Percentiles rank a stretch among this genome's conserved stretches.
Conservation (phyloP, 2,888 invertebrate genomes). For the Chymomyza amoena region DNA sequence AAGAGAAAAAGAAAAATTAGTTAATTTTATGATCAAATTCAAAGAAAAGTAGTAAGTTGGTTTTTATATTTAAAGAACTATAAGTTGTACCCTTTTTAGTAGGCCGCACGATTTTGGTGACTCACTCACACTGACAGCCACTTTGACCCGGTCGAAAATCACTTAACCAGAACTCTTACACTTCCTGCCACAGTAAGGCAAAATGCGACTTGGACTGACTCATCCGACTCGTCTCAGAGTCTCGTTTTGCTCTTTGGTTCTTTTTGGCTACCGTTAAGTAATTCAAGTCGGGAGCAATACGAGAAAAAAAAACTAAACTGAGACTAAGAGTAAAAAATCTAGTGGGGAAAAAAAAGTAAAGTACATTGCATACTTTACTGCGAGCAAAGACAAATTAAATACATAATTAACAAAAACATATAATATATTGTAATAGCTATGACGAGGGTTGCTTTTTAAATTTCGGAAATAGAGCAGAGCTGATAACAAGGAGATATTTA, state of each 20-base stretch:
- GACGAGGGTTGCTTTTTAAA: not conserved
- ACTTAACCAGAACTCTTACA: conserved; percentile 33
- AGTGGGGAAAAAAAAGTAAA: not conserved
- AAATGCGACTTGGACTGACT: not conserved
- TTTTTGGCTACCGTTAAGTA: conserved; percentile 8
- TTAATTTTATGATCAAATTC: not conserved
- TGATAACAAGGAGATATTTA: too few relatives aligned
- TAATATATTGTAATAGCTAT: not conserved
- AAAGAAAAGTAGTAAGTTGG: not conserved
- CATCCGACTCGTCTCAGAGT: not conserved
- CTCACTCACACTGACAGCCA: not conserved
- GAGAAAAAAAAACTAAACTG: not conserved
- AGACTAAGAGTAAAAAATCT: not conserved
- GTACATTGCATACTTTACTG: not conserved
- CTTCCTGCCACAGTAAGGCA: conserved; percentile 21
- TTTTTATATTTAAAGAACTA: not conserved
- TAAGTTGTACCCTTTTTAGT: not conserved
- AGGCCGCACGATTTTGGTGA: not conserved
- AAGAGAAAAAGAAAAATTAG: not conserved
- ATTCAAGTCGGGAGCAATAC: not conserved
- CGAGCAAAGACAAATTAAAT: not conserved
- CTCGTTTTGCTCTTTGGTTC: not conserved
- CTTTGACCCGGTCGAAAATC: conserved; percentile 44
- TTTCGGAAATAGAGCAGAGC: too few relatives aligned
- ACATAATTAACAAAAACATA: not conserved